Base-by-base conservation (phyloP, 2,797 vertebrate genomes). In the Cyprinella venusta region DNA sequence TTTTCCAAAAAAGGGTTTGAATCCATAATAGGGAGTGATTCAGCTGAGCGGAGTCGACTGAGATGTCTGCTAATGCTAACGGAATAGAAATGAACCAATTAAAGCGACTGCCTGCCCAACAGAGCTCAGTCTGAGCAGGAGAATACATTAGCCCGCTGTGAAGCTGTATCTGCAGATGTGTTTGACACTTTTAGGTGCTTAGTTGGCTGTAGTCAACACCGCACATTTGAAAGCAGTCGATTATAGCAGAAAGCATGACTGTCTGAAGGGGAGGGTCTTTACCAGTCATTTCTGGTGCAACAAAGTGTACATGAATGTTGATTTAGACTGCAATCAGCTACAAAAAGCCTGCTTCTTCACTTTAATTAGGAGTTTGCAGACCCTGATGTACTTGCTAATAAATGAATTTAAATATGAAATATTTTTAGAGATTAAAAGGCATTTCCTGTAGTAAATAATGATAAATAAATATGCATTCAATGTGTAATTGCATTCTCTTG, bases 61-160 rank as follows among this genome's bases (percentile, higher is more conserved):
- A 81, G 42, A 85, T 77, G 71, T 84, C 82, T 84, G 84, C 45
- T 48, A 48, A 48, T 48, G 79, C n/a, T 48, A 86, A 88, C 80
- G 6, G 88, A 91, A 92, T 88, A 87, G 88, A 92, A 91, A 94
- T 88, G 85, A 93, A 89, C 86, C 90, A 92, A 92, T 94, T 92
- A 94, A 85, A 86, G 86, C 86, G 63, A 65, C 77, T 78, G 80
- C 30, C 77, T 68, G 68, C 80, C 45, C 18, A 70, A 81, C 70
- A 36, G 88, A 88, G 72, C 88, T 85, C 82, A 75, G 77, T 69
- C 83, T n/a, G 68, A 84, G 87, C 84, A 61, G 81, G 65, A 80
- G 84, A 88, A 87, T 82, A 84, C 65, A 81, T 88, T 82, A 88
- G 70, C 40, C n/a, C 54, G 70, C 42, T 36, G 59, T 59, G 83